Base-by-base conservation (phyloP, 2,797 vertebrate species). In the Meda fulgida region DNA sequence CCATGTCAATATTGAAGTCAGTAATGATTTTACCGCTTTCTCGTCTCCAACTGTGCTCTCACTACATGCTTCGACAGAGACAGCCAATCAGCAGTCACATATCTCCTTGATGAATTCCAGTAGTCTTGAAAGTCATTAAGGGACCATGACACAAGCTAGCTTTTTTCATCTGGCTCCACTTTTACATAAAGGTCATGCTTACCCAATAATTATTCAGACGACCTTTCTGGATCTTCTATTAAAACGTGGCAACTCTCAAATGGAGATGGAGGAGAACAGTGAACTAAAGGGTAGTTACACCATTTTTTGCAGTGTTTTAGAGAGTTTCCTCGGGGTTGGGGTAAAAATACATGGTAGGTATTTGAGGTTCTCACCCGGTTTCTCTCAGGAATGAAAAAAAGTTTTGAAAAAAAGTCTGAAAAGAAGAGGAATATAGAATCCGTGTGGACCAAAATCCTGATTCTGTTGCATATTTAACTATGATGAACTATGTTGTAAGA, bases 151-250 rank as follows among this genome's bases (percentile, higher is more conserved):
- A 86, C 53, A 29, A 85, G 75, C 75, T 84, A 53, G 63, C 89
- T 86, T 89, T 91, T 46, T 40, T 84, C 71, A 84, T 83, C 63
- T 34, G 58, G 89, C 60, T 72, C 89, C 76, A 84, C 80, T 90
- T 87, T 78, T 84, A 72, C 71, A 78, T 86, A 94, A 95, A 95
- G 94, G 94, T 95, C 93, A 94, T 85, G 85, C 83, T 82, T 89
- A 90, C 86, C 85, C 89, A 88, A 88, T 88, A 94, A 91, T 91
- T 93, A 93, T 91, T 90, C 92, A 91, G 92, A 92, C 90, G 92
- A 91, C 92, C 92, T 95, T 95, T 94, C 90, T 83, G 87, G 86
- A 79, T 88, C 85, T 92, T 92, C 84, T 88, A 91, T 92, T 90
- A 87, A 91, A 80, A 81, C 60, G 80, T 84, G 72, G 75, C 70